Percentiles rank a stretch among this genome's conserved stretches.
Conservation (phyloP, 2,888 invertebrate genomes). For the Micoletzkya japonica region DNA sequence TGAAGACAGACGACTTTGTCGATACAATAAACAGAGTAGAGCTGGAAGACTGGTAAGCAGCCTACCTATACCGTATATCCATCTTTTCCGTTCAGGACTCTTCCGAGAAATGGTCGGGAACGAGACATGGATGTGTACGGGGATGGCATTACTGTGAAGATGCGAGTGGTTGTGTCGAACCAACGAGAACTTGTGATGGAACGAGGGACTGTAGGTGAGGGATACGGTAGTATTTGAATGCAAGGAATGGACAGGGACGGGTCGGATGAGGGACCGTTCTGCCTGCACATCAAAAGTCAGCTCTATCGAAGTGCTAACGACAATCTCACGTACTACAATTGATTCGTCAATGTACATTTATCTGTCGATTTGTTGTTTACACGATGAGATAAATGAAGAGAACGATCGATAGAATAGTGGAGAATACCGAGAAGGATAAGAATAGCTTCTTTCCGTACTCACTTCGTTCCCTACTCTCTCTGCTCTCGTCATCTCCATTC, state of each 20-base stretch:
- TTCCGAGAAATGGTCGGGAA: slow-evolving; percentile 10
- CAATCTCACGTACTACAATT: slow-evolving; percentile 18
- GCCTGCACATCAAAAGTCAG: slow-evolving; percentile 19
- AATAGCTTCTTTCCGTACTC: too few relatives aligned
- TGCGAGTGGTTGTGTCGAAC: slow-evolving; percentile 25
- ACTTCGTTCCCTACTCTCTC: too few relatives aligned
- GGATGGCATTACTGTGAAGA: slow-evolving; percentile 13
- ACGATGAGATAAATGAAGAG: too few relatives aligned
- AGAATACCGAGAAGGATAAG: too few relatives aligned
- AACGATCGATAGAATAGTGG: too few relatives aligned
- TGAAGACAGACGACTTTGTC: slow-evolving; percentile 23
- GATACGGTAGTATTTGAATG: neutral
- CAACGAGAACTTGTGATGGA: slow-evolving; percentile 27
- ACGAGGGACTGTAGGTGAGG: slow-evolving; percentile 22
- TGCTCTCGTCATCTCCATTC: too few relatives aligned
- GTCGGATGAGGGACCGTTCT: slow-evolving; percentile 22
- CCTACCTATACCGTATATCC: neutral
- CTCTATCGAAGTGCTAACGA: slow-evolving; percentile 7
- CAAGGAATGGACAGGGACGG: slow-evolving; percentile 8
- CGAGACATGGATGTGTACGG: slow-evolving; percentile 13
- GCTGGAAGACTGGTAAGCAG: slow-evolving; percentile 17
- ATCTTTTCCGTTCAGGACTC: slow-evolving; percentile 12
- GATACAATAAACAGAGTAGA: slow-evolving; percentile 20
- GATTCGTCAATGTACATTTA: too few relatives aligned
- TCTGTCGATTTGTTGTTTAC: too few relatives aligned